phyloP scores from a whole-genome alignment of 2,797 vertebrate species.

The Xiphophorus birchmanni region DNA sequence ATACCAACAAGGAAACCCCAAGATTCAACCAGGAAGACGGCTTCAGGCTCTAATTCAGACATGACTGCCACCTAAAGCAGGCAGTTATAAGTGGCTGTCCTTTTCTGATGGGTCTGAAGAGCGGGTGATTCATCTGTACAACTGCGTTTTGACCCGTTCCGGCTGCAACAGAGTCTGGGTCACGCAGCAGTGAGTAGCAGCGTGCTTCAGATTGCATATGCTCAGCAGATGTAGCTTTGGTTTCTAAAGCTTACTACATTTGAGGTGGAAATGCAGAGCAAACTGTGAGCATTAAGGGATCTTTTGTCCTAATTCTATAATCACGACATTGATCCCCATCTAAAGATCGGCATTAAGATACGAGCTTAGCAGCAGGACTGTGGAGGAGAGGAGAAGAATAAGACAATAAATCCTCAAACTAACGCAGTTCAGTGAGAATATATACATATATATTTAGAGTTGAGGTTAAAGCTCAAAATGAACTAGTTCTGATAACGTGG shows the following conservation, averaged over 20 bases:
- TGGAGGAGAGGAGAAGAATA: neutral
- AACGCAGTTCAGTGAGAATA: neutral
- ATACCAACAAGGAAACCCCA: slow-evolving; percentile 55
- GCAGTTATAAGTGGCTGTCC: slow-evolving; percentile 47
- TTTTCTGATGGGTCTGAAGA: slow-evolving; percentile 58
- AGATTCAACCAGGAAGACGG: slow-evolving; percentile 44
- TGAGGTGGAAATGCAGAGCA: slow-evolving; percentile 5
- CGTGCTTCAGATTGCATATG: slow-evolving; percentile 21
- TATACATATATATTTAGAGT: neutral
- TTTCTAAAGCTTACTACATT: slow-evolving; percentile 13
- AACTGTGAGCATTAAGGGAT: slow-evolving; percentile 21
- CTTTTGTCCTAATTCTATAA: slow-evolving; percentile 35
- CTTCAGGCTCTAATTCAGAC: slow-evolving; percentile 45
- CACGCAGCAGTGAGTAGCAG: slow-evolving; percentile 37
- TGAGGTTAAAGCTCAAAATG: slow-evolving; percentile 3
- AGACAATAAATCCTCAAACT: neutral
- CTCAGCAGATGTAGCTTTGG: slow-evolving; percentile 16
- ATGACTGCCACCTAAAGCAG: slow-evolving; percentile 42
- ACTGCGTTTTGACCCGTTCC: slow-evolving; percentile 62
- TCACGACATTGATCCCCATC: slow-evolving; percentile 31
- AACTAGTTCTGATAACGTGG: slow-evolving; percentile 9
- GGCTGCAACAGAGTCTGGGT: slow-evolving; percentile 52
- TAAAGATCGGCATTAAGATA: slow-evolving; percentile 17
- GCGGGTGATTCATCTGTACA: slow-evolving; percentile 59
- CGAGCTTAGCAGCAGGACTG: slow-evolving; percentile 4